These are phyloP conservation scores for Protodeltote pygarga DNA, from an alignment of 2,888 invertebrate genomes.

Conservation along the genomic window DNA sequence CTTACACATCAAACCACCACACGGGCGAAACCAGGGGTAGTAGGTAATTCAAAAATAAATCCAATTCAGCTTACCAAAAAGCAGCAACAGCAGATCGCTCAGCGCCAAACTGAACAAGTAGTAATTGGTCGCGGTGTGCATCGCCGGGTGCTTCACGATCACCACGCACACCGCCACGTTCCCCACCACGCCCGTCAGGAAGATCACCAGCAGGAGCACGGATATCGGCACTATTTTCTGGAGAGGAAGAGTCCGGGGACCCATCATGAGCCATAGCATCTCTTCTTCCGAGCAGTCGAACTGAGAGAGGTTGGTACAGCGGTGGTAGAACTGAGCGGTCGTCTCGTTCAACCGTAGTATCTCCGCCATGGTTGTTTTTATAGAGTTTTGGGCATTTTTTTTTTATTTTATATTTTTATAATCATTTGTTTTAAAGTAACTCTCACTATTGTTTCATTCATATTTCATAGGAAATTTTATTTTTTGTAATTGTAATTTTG, in stretches of 20 bases:
- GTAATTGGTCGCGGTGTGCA: constrained; percentile 97
- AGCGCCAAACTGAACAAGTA: constrained; percentile 96
- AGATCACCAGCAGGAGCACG: constrained; percentile 91
- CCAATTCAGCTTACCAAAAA: constrained; percentile 90
- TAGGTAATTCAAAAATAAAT: neutral
- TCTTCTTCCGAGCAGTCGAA: constrained; percentile 88
- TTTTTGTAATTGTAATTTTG: neutral
- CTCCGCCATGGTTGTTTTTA: constrained; percentile 62
- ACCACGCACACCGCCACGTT: constrained; percentile 95
- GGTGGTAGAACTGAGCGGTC: constrained; percentile 58
- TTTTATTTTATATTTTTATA: neutral
- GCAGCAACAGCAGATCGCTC: constrained; percentile 93
- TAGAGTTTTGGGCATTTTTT: constrained; percentile 1
- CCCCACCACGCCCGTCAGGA: constrained; percentile 94
- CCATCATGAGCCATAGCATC: constrained; percentile 86
- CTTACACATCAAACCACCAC: no score
- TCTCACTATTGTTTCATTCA: neutral
- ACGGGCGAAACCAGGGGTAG: no score
- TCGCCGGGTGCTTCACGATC: constrained; percentile 91
- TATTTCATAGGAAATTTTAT: constrained; percentile 9
- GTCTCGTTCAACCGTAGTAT: constrained; percentile 71
- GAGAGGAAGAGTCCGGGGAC: constrained; percentile 88
- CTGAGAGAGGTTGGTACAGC: constrained; percentile 75
- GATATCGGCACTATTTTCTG: constrained; percentile 88
- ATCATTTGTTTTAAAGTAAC: neutral